Evolutionary conservation across 2,888 invertebrate species (phyloP), one percentile per base, ranked within the genome.

Genomic region (Euproctis similis): DNA sequence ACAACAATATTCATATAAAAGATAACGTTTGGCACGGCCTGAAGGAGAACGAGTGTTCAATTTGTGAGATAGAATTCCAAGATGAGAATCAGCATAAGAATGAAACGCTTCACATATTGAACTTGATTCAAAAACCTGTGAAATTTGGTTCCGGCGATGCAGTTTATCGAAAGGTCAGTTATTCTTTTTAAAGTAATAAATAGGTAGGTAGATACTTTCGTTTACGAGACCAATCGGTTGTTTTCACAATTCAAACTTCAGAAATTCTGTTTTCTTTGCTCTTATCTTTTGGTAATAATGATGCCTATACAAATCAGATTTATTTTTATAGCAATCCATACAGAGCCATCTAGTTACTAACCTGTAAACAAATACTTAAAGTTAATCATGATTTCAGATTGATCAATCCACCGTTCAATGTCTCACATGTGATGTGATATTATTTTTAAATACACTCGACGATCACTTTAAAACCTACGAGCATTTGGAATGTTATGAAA

Each of bases 21-120:
- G 63, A 67, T 4, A 42, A 35, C 1, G 55, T 69, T 1, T 78
- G 77, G 77, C 63, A 75, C 19, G 66, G 73, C 2, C 22, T 77
- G 3, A 40, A 46, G 0, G 69, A 60, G 0, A 56, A 62, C 12
- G 55, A 58, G 1, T 78, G 78, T 19, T 47, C 46, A 0, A 26
- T 77, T 5, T 78, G 78, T 30, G 61, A 69, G 16, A 31, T 30
- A 0, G 77, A 76, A 28, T 63, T 63, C 13, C 57, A 60, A 1
- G 47, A 71, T 20, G 54, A 47, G 18, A 26, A 33, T 1, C 39
- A 48, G 2, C 78, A 78, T 29, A 63, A 50, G 36, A 45, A 40
- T 0, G 48, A 57, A 12, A n/a, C 50, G 1, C 24, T 17, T 0
- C 78, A 78, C 36, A 31, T 60, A 3, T 25, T 77, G 10, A 73